Evolutionary conservation across 2,888 invertebrate genomes (phyloP).

Genomic region (Sphaerophoria rueppellii): DNA sequence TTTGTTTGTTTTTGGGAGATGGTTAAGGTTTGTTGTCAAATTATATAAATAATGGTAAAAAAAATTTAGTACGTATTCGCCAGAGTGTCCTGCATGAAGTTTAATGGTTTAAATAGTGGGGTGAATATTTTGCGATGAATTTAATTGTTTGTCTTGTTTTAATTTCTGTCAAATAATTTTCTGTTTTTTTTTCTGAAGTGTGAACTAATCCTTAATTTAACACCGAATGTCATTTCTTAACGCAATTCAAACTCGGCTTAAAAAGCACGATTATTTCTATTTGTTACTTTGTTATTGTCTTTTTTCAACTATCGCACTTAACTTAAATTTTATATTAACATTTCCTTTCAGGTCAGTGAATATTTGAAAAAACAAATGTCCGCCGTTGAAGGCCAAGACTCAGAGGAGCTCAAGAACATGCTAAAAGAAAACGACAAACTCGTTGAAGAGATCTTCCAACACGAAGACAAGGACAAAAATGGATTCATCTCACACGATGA

Average conservation of each 20-base stretch:
- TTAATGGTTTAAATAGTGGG: too few relatives aligned
- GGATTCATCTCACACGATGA: constrained; percentile 97
- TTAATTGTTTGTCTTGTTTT: neutral
- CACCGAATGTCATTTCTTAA: too few relatives aligned
- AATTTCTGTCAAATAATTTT: constrained; percentile 37
- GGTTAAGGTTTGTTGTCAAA: constrained; percentile 11
- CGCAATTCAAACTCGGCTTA: too few relatives aligned
- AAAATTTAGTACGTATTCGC: neutral
- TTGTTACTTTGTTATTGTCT: neutral
- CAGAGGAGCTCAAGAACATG: constrained; percentile 92
- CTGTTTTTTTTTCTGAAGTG: constrained; percentile 6
- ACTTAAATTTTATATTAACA: constrained; percentile 5
- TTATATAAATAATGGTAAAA: neutral
- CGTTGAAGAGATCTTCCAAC: constrained; percentile 98
- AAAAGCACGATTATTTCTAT: too few relatives aligned
- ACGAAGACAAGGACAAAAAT: constrained; percentile 98
- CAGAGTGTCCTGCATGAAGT: neutral
- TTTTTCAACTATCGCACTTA: neutral
- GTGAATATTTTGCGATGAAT: neutral
- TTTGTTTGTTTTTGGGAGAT: constrained; percentile 60
- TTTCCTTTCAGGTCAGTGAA: constrained; percentile 89
- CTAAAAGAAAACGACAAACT: constrained; percentile 95
- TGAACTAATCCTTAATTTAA: too few relatives aligned
- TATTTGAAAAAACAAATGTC: constrained; percentile 96
- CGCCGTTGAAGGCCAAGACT: constrained; percentile 89